Conservation (phyloP, 2,113 vertebrate species). For the Tamias sibiricus region DNA sequence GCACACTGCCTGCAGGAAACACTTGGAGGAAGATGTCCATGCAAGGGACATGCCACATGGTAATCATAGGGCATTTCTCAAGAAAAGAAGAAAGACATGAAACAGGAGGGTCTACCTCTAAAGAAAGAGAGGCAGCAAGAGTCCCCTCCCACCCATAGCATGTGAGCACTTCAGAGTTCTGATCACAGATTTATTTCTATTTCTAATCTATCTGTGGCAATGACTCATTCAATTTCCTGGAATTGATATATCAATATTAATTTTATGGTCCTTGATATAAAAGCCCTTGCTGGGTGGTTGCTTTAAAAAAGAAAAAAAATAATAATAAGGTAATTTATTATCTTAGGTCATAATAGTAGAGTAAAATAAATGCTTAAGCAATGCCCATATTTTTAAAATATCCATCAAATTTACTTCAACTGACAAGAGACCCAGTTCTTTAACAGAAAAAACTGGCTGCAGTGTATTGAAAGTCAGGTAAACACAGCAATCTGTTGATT, state of each 20-base stretch:
- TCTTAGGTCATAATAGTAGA: background rate
- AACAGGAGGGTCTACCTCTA: background rate
- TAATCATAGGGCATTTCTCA: background rate
- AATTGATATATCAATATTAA: constrained; percentile 42
- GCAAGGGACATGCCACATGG: constrained; percentile 4
- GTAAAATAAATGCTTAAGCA: constrained; percentile 22
- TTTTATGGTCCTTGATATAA: constrained; percentile 41
- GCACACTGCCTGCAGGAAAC: constrained; percentile 5
- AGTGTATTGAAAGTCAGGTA: background rate
- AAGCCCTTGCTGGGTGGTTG: constrained; percentile 9
- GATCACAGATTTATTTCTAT: constrained; percentile 60
- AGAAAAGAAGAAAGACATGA: constrained; percentile 3
- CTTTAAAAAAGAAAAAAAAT: background rate
- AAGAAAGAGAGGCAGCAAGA: background rate
- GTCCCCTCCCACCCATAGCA: background rate
- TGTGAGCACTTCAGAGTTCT: background rate
- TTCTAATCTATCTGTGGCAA: constrained; percentile 42
- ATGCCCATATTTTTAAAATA: background rate
- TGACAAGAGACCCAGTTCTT: constrained; percentile 26
- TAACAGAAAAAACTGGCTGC: background rate
- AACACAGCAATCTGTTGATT: background rate
- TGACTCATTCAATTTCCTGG: constrained; percentile 68
- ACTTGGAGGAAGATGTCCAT: constrained; percentile 17
- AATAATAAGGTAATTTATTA: background rate
- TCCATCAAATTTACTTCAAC: constrained; percentile 10